A percentile compares a stretch with the other conserved stretches of the same genome.
Conservation (phyloP, 1,140 invertebrate species). For the Trichoplusia ni region DNA sequence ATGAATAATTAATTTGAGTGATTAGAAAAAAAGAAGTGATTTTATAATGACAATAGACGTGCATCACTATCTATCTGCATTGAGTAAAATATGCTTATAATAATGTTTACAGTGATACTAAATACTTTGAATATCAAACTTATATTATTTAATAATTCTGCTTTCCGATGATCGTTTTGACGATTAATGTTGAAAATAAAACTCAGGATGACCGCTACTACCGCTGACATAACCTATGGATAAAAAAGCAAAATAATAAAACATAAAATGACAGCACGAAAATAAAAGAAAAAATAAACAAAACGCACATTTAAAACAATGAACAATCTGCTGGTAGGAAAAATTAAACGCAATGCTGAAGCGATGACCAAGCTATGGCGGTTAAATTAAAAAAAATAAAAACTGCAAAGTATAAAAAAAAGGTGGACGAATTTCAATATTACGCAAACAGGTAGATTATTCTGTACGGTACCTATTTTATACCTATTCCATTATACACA, state of each 20-base stretch:
- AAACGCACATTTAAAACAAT: too few species aligned
- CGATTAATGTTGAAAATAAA: slow-evolving; percentile 85
- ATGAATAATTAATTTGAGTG: too few species aligned
- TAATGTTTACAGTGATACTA: slow-evolving; percentile 83
- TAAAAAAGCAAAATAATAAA: slow-evolving; percentile 51
- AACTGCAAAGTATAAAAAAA: too few species aligned
- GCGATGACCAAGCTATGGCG: too few species aligned
- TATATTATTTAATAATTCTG: slow-evolving; percentile 84
- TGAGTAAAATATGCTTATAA: slow-evolving; percentile 82
- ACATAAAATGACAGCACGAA: slow-evolving; percentile 43
- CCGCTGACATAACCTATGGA: slow-evolving; percentile 83
- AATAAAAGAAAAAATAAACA: slow-evolving; percentile 40
- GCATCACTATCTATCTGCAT: slow-evolving; percentile 50
- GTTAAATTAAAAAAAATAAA: too few species aligned
- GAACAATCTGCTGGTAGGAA: not conserved
- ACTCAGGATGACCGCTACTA: slow-evolving; percentile 84
- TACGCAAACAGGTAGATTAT: too few species aligned
- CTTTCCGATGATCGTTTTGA: slow-evolving; percentile 81
- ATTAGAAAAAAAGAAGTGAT: not conserved
- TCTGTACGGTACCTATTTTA: too few species aligned
- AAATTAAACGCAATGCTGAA: too few species aligned
- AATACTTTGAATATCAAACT: slow-evolving; percentile 83
- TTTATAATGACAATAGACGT: not conserved
- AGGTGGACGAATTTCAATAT: too few species aligned
- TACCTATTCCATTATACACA: too few species aligned